A percentile compares a stretch with the other conserved stretches of the same genome.
phyloP scores from a whole-genome alignment of 1,140 invertebrate species.

The Calycopis cecrops region DNA sequence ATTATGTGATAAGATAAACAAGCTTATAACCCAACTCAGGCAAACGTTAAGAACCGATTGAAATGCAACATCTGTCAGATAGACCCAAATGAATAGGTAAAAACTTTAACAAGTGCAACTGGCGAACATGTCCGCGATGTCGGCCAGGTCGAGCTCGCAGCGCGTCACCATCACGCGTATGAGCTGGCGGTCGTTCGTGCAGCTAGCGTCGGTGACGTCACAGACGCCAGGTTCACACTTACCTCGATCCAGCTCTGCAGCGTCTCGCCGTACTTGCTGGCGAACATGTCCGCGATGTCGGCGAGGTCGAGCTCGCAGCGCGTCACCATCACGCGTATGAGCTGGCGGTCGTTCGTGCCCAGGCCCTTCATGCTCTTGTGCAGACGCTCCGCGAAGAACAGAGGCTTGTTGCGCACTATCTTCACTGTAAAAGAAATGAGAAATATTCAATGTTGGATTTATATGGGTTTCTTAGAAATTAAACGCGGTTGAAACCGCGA shows the following conservation, averaged over 20 bases:
- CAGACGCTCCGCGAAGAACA: conserved; percentile 92
- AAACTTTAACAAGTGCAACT: no score
- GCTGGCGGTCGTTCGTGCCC: conserved; percentile 89
- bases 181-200: conserved; percentile 88
- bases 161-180: conserved; percentile 91
- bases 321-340: conserved; percentile 91
- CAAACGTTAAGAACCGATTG: no score
- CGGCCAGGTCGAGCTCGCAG: conserved; percentile 90
- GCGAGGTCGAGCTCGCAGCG: conserved; percentile 92
- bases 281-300: conserved; percentile 89
- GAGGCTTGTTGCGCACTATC: conserved; percentile 87
- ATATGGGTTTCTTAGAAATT: no score
- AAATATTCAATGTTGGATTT: no score
- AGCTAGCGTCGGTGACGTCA: neutral
- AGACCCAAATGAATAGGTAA: no score
- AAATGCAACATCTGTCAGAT: no score
- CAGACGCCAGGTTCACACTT: conserved; percentile 34
- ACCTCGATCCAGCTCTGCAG: conserved; percentile 88
- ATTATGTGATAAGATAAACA: no score
- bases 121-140: conserved; percentile 89
- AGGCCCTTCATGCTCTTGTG: conserved; percentile 91
- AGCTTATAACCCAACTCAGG: no score
- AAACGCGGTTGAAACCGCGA: no score
- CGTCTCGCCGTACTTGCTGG: conserved; percentile 85
- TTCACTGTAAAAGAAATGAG: conserved; percentile 76